Percentiles rank a stretch among this genome's conserved stretches.
phyloP scores from a whole-genome alignment of 2,888 invertebrate genomes.

The Ormyrus thymus region DNA sequence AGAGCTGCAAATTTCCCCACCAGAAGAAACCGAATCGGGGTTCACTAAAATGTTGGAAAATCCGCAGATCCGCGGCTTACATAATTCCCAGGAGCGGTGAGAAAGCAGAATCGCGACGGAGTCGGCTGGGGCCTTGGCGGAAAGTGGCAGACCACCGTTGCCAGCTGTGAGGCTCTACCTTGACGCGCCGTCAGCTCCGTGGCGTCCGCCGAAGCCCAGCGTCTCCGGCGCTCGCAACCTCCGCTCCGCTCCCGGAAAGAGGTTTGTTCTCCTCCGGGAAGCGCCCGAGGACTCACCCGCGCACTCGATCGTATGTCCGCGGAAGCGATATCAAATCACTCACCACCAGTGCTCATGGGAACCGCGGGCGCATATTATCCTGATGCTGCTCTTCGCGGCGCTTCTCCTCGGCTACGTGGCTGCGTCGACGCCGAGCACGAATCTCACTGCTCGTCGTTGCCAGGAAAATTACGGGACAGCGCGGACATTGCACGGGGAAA shows the following conservation, averaged over 20 bases:
- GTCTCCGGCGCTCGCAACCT: conserved; percentile 1
- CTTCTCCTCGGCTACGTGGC: neutral
- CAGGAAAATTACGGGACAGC: conserved; percentile 50
- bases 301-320: conserved; percentile 58
- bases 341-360: conserved; percentile 61
- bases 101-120: conserved; percentile 19
- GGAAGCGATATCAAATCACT: conserved; percentile 25
- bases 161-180: conserved; percentile 64
- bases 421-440: conserved; percentile 1
- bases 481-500: conserved; percentile 61
- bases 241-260: too few species aligned
- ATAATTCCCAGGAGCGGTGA: conserved; percentile 56
- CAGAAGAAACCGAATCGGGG: too few species aligned
- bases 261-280: too few species aligned
- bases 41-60: too few species aligned
- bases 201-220: conserved; percentile 56
- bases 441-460: conserved; percentile 6
- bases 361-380: conserved; percentile 63
- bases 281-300: conserved; percentile 57
- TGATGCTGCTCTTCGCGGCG: neutral
- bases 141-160: conserved; percentile 26
- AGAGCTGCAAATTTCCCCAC: conserved; percentile 2
- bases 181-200: neutral
- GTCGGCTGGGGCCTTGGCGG: too few species aligned
- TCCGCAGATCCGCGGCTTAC: conserved; percentile 54